phyloP scores from a whole-genome alignment of 2,113 vertebrate species.

The Lontra canadensis region DNA sequence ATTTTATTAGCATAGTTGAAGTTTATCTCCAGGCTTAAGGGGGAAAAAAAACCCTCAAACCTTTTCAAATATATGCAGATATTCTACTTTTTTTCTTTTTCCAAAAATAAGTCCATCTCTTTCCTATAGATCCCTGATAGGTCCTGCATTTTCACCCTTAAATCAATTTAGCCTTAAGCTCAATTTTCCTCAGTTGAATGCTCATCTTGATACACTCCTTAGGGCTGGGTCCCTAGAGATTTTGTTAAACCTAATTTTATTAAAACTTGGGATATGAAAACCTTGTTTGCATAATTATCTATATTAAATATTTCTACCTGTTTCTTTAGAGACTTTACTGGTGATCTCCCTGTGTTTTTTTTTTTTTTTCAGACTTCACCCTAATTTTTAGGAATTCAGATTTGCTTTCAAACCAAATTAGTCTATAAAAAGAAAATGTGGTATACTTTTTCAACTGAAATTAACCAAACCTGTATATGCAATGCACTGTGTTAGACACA shows the following conservation, averaged over 20 bases:
- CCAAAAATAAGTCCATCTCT: constrained; percentile 28
- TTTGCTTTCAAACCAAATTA: constrained; percentile 41
- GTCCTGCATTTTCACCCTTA: constrained; percentile 61
- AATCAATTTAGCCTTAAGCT: constrained; percentile 79
- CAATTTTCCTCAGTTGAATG: constrained; percentile 73
- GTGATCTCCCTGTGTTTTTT: constrained; percentile 49
- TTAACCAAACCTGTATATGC: neutral
- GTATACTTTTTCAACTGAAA: neutral
- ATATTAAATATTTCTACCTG: constrained; percentile 82
- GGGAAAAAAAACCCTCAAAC: neutral
- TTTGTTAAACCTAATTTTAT: constrained; percentile 84
- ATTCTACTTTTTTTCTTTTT: neutral
- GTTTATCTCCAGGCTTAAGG: neutral
- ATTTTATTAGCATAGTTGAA: neutral
- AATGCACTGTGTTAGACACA: neutral
- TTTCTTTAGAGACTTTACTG: constrained; percentile 76
- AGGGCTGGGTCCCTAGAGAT: constrained; percentile 67
- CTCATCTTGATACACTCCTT: constrained; percentile 82
- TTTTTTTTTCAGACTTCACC: neutral
- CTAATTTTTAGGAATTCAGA: neutral
- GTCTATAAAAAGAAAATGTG: neutral
- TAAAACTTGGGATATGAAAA: constrained; percentile 81
- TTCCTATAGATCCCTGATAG: constrained; percentile 37
- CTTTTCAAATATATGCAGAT: constrained; percentile 36
- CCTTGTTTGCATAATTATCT: constrained; percentile 83